Conservation (phyloP, 2,113 vertebrate genomes). For the Oplegnathus fasciatus region DNA sequence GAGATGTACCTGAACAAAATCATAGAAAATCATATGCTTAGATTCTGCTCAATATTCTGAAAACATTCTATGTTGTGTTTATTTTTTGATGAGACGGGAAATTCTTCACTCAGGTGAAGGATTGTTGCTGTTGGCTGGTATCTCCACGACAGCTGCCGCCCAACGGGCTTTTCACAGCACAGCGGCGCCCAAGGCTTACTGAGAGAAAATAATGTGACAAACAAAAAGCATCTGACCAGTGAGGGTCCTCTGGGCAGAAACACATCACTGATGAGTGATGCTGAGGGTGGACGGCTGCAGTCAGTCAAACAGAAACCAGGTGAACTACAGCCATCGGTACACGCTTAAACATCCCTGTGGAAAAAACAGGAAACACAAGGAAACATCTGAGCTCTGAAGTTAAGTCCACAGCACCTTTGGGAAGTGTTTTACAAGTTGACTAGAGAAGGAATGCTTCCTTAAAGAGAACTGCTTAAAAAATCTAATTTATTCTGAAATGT, state of each 20-base stretch:
- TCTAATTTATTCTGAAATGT: background rate
- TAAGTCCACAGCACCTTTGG: no score
- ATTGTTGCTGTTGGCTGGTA: constrained; percentile 27
- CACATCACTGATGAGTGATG: constrained; percentile 25
- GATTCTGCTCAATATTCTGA: background rate
- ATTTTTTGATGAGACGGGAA: constrained; percentile 6
- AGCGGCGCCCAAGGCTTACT: constrained; percentile 21
- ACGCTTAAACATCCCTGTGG: background rate
- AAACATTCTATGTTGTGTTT: background rate
- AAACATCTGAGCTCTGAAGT: no score
- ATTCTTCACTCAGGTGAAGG: constrained; percentile 29
- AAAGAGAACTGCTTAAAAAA: no score
- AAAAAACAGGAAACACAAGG: background rate
- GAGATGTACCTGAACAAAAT: background rate
- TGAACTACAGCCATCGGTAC: background rate
- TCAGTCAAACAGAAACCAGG: constrained; percentile 23
- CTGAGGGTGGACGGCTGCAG: constrained; percentile 10
- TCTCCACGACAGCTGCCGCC: constrained; percentile 39
- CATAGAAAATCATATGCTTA: background rate
- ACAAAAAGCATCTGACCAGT: constrained; percentile 38
- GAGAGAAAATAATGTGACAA: constrained; percentile 37
- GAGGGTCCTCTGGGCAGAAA: constrained; percentile 32
- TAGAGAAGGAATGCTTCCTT: background rate
- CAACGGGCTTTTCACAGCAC: constrained; percentile 17
- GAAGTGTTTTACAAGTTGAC: background rate